These are phyloP conservation scores for Chelonia mydas DNA, from an alignment of 2,797 vertebrate genomes.

Conservation along the genomic window DNA sequence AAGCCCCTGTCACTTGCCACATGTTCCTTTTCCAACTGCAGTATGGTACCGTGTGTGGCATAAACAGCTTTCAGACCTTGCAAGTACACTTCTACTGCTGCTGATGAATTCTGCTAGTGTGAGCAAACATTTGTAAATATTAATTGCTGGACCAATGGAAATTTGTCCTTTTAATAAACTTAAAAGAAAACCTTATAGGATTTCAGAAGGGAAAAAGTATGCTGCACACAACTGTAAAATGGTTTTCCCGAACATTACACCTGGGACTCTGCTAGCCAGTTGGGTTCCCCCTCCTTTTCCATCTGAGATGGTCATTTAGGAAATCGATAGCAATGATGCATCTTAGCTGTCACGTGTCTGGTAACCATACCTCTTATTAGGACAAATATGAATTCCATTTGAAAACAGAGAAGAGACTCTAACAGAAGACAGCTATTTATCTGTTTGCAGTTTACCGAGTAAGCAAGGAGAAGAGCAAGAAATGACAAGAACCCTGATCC, in stretches of 20 bases:
- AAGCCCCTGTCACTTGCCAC: background rate
- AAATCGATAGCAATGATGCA: constrained; percentile 23
- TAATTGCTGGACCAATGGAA: background rate
- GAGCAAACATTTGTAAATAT: background rate
- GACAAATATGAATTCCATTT: constrained; percentile 31
- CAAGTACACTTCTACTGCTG: background rate
- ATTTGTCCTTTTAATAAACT: background rate
- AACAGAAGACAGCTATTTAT: background rate
- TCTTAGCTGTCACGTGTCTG: constrained; percentile 26
- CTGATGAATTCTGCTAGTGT: background rate
- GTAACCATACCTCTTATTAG: constrained; percentile 22
- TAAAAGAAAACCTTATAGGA: background rate
- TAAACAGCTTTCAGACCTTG: background rate
- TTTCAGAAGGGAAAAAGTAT: background rate
- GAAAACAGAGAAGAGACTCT: background rate
- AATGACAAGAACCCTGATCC: background rate
- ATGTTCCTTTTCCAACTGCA: background rate
- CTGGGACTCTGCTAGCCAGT: background rate
- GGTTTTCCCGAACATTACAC: background rate
- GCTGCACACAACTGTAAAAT: background rate
- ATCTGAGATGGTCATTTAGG: constrained; percentile 25
- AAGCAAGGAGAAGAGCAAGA: background rate
- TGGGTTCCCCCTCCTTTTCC: background rate
- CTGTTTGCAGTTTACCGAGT: background rate
- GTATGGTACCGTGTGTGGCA: background rate